Conservation (phyloP, 2,888 invertebrate genomes). For the Sipha maydis region DNA sequence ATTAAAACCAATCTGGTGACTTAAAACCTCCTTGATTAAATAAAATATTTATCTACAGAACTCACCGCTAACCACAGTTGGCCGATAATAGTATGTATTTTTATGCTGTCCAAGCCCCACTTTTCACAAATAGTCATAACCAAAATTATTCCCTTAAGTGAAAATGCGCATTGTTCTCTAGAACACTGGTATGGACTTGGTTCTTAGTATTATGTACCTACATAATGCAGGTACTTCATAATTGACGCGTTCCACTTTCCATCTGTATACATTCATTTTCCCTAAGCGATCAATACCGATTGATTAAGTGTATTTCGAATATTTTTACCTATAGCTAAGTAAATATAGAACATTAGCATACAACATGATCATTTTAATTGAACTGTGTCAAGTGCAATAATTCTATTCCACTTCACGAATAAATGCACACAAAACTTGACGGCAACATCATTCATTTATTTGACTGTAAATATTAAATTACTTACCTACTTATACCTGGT, state of each 20-base stretch:
- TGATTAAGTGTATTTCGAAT: background rate
- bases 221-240: background rate
- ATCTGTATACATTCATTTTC: background rate
- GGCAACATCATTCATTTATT: background rate
- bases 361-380: background rate
- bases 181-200: background rate
- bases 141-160: background rate
- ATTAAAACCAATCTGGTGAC: background rate
- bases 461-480: background rate
- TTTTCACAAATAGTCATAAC: background rate
- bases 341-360: conserved; percentile 15
- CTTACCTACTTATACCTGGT: background rate
- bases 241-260: conserved; percentile 16
- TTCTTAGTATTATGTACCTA: background rate
- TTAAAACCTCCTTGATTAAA: background rate
- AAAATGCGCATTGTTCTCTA: background rate
- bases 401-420: conserved; percentile 17
- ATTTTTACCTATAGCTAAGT: background rate
- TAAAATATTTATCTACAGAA: background rate
- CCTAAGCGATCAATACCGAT: background rate
- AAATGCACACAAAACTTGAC: background rate
- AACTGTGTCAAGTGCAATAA: conserved; percentile 40
- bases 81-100: background rate
- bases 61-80: background rate
- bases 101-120: background rate